Conservation (phyloP, 92 coral and sea anemone genomes). For the Palythoa grandis region DNA sequence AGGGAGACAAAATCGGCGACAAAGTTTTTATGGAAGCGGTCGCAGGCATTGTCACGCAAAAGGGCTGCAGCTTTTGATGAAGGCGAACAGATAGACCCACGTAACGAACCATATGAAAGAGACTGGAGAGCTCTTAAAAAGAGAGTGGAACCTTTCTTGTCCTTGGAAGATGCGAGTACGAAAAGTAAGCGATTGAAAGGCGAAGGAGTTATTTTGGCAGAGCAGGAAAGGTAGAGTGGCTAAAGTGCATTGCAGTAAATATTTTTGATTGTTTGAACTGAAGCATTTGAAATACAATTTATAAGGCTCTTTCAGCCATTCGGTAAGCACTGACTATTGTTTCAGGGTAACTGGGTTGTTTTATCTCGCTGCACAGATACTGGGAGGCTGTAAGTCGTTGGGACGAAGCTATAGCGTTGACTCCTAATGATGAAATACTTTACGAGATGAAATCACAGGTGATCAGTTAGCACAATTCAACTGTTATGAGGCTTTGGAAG, state of each 20-base stretch:
- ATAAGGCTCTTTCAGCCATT: no score
- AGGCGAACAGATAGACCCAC: conserved; percentile 51
- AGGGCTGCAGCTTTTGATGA: conserved; percentile 74
- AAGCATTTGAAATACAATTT: no score
- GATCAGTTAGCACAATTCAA: no score
- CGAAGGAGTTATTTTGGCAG: conserved; percentile 87
- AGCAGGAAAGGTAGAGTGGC: conserved; percentile 69
- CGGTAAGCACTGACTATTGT: no score
- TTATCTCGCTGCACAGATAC: conserved; percentile 51
- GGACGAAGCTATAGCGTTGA: conserved; percentile 87
- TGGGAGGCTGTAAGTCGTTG: conserved; percentile 91
- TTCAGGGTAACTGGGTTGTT: no score
- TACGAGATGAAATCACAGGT: conserved; percentile 99
- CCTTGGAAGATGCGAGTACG: conserved; percentile 59
- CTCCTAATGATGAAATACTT: conserved; percentile 84
- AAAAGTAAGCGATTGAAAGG: conserved; percentile 76
- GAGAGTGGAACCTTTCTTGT: conserved; percentile 39
- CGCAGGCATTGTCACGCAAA: conserved; percentile 66
- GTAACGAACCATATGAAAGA: conserved; percentile 57
- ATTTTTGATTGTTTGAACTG: no score
- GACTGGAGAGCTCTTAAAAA: conserved; percentile 69
- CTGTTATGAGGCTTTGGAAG: no score
- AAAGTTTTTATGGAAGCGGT: conserved; percentile 76
- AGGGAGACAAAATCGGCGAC: conserved; percentile 66
- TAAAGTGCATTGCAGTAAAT: not conserved